phyloP scores from a whole-genome alignment of 2,113 vertebrate species.

The Misgurnus anguillicaudatus region DNA sequence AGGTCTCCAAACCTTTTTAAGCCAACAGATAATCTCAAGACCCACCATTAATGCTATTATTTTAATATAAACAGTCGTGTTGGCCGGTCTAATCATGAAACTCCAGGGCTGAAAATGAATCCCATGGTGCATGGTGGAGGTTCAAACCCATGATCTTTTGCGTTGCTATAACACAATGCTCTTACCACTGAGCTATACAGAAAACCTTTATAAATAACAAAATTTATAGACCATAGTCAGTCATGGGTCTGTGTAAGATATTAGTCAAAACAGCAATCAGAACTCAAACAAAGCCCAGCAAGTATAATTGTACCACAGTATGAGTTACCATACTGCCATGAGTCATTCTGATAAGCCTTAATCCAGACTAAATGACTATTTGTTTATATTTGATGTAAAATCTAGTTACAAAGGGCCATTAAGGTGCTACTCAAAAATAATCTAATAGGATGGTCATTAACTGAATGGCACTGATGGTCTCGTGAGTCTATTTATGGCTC shows the following conservation, averaged over 20 bases:
- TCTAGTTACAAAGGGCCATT: slow-evolving; percentile 36
- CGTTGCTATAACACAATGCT: too few species aligned
- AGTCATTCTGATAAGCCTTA: slow-evolving; percentile 7
- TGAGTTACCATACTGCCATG: neutral
- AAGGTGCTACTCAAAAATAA: slow-evolving; percentile 20
- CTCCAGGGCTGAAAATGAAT: too few species aligned
- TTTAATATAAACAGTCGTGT: too few species aligned
- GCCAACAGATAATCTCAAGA: too few species aligned
- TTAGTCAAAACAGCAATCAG: slow-evolving; percentile 53
- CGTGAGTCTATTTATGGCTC: neutral
- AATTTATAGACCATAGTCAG: neutral
- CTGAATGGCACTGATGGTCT: neutral
- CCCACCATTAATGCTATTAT: too few species aligned
- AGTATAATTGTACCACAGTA: slow-evolving; percentile 21
- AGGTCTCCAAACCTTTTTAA: too few species aligned
- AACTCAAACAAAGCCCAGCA: slow-evolving; percentile 37
- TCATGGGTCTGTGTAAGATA: slow-evolving; percentile 33
- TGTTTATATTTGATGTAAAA: slow-evolving; percentile 15
- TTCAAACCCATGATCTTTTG: too few species aligned
- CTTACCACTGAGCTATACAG: too few species aligned
- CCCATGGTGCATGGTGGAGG: too few species aligned
- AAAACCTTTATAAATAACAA: neutral
- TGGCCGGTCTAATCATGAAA: too few species aligned
- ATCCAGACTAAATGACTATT: slow-evolving; percentile 6
- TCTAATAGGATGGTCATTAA: slow-evolving; percentile 30